A percentile compares a stretch with the other conserved stretches of the same genome.
These are phyloP conservation scores for Toxonevra muliebris DNA, from an alignment of 2,888 invertebrate genomes.

Conservation along the genomic window DNA sequence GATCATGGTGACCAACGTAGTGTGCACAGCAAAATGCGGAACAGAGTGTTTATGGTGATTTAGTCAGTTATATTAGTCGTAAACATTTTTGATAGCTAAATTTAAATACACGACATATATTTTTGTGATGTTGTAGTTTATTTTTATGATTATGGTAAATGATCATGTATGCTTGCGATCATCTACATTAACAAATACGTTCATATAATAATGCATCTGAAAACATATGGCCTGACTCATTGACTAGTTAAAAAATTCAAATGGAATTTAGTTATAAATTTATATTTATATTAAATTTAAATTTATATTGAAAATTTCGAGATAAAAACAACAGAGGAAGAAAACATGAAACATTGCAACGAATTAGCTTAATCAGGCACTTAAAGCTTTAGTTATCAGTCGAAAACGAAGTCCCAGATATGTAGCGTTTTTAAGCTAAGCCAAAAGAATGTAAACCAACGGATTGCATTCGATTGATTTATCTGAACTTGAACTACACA, in stretches of 20 bases:
- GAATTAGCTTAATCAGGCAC: too few relatives aligned
- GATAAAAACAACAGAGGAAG: too few relatives aligned
- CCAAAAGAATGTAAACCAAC: too few relatives aligned
- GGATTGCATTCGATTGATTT: too few relatives aligned
- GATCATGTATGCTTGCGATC: slow-evolving; percentile 19
- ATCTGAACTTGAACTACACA: too few relatives aligned
- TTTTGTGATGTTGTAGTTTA: slow-evolving; percentile 22
- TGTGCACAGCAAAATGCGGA: slow-evolving; percentile 35
- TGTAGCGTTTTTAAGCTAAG: too few relatives aligned
- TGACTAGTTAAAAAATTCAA: too few relatives aligned
- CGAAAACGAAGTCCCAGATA: too few relatives aligned
- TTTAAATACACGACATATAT: slow-evolving; percentile 63
- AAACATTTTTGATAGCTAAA: slow-evolving; percentile 65
- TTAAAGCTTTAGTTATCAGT: too few relatives aligned
- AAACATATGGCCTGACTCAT: background rate
- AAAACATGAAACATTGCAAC: too few relatives aligned
- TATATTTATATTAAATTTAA: too few relatives aligned
- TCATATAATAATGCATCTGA: background rate
- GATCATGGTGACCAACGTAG: background rate
- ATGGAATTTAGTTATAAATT: too few relatives aligned
- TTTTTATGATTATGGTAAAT: slow-evolving; percentile 34
- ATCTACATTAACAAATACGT: background rate
- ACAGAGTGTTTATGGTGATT: slow-evolving; percentile 65
- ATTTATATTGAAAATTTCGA: background rate
- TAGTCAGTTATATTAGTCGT: slow-evolving; percentile 65